phyloP scores from a whole-genome alignment of 2,888 invertebrate genomes.

The Parthenolecanium corni region DNA sequence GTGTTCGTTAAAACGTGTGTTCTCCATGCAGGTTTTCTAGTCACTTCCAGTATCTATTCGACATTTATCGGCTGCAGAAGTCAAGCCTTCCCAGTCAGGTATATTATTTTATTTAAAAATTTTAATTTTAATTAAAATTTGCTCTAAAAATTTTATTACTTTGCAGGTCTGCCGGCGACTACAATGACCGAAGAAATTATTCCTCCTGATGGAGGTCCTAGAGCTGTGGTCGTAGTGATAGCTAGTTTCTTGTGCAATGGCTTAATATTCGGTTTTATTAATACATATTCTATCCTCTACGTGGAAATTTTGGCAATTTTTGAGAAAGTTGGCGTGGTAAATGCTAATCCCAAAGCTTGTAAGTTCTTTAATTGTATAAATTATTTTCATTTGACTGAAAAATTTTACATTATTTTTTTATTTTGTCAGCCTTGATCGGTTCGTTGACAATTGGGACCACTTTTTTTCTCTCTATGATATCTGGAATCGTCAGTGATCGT shows the following conservation, averaged over 20 bases:
- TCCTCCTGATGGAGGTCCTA: conserved; percentile 62
- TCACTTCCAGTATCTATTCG: too few relatives aligned
- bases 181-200: conserved; percentile 35
- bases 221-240: conserved; percentile 70
- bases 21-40: too few relatives aligned
- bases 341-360: conserved; percentile 74
- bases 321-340: conserved; percentile 49
- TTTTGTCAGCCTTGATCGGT: conserved; percentile 74
- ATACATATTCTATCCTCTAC: conserved; percentile 74
- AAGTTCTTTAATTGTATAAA: conserved; percentile 39
- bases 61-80: too few relatives aligned
- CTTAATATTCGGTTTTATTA: conserved; percentile 79
- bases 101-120: too few relatives aligned
- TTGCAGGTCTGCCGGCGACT: not conserved
- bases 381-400: not conserved
- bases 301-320: conserved; percentile 54
- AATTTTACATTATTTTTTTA: conserved; percentile 30
- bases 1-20: too few relatives aligned
- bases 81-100: too few relatives aligned
- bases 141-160: too few relatives aligned
- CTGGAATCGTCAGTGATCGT: conserved; percentile 73
- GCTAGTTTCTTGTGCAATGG: conserved; percentile 83
- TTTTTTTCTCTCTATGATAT: conserved; percentile 75
- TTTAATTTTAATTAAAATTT: too few relatives aligned
- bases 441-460: conserved; percentile 78